These are phyloP conservation scores for Drosophila mauritiana DNA, from an alignment of 1,140 invertebrate species.

Conservation along the genomic window DNA sequence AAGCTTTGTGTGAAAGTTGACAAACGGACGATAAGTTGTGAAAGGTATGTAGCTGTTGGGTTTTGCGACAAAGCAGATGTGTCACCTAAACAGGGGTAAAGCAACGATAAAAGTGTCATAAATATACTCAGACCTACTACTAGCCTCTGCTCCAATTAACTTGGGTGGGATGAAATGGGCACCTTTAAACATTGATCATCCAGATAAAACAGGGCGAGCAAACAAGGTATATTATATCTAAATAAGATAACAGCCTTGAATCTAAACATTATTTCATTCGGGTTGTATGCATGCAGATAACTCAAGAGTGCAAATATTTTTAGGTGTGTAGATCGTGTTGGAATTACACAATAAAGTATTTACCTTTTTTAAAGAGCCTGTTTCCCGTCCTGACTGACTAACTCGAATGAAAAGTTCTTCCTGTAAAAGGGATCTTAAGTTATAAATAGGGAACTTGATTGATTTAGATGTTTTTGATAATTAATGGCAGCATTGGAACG, in stretches of 20 bases:
- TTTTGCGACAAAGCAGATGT: slow-evolving; percentile 28
- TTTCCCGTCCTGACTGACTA: too few relatives aligned
- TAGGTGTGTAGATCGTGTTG: too few relatives aligned
- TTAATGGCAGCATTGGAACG: not conserved
- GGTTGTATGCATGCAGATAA: too few relatives aligned
- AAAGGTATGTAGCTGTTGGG: slow-evolving; percentile 21
- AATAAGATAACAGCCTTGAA: not conserved
- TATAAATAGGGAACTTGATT: too few relatives aligned
- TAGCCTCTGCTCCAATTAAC: slow-evolving; percentile 14
- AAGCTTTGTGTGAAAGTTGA: slow-evolving; percentile 49
- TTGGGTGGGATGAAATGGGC: not conserved
- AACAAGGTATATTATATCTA: too few relatives aligned
- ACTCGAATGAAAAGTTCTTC: too few relatives aligned
- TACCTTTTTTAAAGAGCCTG: too few relatives aligned
- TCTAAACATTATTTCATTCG: too few relatives aligned
- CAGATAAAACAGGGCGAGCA: not conserved
- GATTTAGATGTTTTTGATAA: not conserved
- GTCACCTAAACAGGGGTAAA: slow-evolving; percentile 30
- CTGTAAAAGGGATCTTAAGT: too few relatives aligned
- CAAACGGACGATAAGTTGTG: slow-evolving; percentile 22
- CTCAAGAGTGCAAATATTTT: too few relatives aligned
- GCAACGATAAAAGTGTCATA: slow-evolving; percentile 32
- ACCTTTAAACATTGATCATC: too few relatives aligned
- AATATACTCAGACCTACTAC: slow-evolving; percentile 19
- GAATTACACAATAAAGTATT: too few relatives aligned